phyloP scores from a whole-genome alignment of 2,888 invertebrate genomes.

The Apamea crenata region DNA sequence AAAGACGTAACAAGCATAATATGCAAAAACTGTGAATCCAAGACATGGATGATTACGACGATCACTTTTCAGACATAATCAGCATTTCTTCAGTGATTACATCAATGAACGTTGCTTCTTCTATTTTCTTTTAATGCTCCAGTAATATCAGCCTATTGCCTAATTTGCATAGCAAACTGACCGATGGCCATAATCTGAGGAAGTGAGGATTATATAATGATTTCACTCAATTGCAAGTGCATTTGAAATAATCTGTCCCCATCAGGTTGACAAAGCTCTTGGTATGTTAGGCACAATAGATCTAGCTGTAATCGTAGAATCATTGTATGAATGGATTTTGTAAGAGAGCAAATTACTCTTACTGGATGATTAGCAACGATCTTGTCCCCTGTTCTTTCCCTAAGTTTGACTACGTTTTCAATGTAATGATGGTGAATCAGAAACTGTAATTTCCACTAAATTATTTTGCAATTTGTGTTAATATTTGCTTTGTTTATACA shows the following conservation, averaged over 20 bases:
- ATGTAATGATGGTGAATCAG: neutral
- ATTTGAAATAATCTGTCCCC: conserved; percentile 16
- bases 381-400: neutral
- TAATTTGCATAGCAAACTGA: conserved; percentile 26
- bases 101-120: neutral
- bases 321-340: neutral
- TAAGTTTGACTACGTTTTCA: neutral
- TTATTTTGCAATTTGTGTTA: neutral
- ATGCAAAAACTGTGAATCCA: neutral
- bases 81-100: conserved; percentile 12
- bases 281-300: neutral
- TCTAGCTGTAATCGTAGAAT: neutral
- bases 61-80: conserved; percentile 17
- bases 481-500: neutral
- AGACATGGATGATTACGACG: conserved; percentile 10
- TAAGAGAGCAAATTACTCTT: neutral
- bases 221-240: conserved; percentile 36
- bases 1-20: neutral
- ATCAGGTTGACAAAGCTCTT: conserved; percentile 3
- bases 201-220: conserved; percentile 56
- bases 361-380: neutral
- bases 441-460: neutral
- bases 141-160: conserved; percentile 29
- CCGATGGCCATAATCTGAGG: conserved; percentile 24
- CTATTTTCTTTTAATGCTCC: conserved; percentile 36